phyloP scores from a whole-genome alignment of 2,888 invertebrate genomes.

The Eupeodes luniger region DNA sequence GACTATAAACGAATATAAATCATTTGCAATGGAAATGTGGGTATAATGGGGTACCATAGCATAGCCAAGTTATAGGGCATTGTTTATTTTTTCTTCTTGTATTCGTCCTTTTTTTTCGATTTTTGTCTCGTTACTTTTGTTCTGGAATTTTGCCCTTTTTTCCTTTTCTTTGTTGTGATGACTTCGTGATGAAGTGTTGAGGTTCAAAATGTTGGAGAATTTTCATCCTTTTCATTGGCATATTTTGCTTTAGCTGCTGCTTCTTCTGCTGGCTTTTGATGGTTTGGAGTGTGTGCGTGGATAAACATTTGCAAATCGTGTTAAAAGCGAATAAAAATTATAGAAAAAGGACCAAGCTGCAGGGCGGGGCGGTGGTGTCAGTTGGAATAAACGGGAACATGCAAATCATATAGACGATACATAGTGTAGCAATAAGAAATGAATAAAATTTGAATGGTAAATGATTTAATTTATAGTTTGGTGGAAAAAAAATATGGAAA shows the following conservation, averaged over 20 bases:
- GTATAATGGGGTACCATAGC: slow-evolving; percentile 24
- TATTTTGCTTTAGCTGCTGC: slow-evolving; percentile 14
- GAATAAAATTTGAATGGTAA: slow-evolving; percentile 69
- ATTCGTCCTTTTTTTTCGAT: background rate
- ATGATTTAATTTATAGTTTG: slow-evolving; percentile 75
- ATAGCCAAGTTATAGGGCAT: slow-evolving; percentile 3
- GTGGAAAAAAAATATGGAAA: slow-evolving; percentile 72
- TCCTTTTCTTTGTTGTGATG: slow-evolving; percentile 30
- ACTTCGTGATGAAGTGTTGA: slow-evolving; percentile 70
- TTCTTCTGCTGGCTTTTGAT: background rate
- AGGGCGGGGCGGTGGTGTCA: background rate
- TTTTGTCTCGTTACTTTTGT: slow-evolving; percentile 62
- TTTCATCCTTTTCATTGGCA: slow-evolving; percentile 27
- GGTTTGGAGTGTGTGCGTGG: slow-evolving; percentile 44
- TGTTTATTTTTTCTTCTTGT: slow-evolving; percentile 23
- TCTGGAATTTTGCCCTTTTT: slow-evolving; percentile 30
- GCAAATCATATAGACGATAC: slow-evolving; percentile 42
- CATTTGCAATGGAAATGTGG: slow-evolving; percentile 58
- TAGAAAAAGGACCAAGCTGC: slow-evolving; percentile 41
- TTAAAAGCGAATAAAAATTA: slow-evolving; percentile 73
- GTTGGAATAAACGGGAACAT: slow-evolving; percentile 20
- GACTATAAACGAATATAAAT: slow-evolving; percentile 74
- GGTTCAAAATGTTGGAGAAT: slow-evolving; percentile 48
- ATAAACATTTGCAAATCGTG: slow-evolving; percentile 66
- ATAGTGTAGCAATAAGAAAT: slow-evolving; percentile 52